phyloP scores from a whole-genome alignment of 2,113 vertebrate genomes.

The Vicugna pacos region DNA sequence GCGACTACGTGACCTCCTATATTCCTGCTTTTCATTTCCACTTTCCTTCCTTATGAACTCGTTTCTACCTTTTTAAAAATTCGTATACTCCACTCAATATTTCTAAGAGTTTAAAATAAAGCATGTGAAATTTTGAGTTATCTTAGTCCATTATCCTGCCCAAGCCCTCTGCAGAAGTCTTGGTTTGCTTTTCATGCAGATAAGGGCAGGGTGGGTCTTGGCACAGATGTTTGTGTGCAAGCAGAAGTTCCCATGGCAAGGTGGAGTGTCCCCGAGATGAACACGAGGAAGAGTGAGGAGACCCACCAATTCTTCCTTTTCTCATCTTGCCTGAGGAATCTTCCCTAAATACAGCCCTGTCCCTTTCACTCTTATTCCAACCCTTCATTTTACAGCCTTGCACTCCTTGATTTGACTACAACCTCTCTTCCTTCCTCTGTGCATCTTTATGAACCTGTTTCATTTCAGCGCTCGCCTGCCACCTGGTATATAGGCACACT shows the following conservation, averaged over 20 bases:
- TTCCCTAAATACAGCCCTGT: neutral
- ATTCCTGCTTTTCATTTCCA: neutral
- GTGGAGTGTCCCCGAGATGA: neutral
- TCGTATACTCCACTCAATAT: neutral
- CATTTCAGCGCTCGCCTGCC: neutral
- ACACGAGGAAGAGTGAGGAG: neutral
- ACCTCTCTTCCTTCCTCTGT: neutral
- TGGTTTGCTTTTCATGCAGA: neutral
- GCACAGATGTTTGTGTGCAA: neutral
- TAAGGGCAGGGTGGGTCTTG: neutral
- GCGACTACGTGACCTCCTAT: neutral
- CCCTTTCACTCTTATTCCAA: neutral
- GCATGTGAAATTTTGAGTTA: neutral
- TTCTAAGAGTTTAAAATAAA: neutral
- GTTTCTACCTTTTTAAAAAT: neutral
- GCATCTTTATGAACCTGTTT: neutral
- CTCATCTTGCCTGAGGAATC: neutral
- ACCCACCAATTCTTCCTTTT: neutral
- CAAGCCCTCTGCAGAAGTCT: neutral
- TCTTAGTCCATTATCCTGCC: neutral
- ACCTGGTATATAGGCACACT: accelerated
- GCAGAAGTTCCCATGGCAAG: neutral
- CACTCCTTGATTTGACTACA: neutral
- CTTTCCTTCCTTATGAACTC: neutral
- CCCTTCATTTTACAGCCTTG: neutral